Evolutionary conservation across 2,113 vertebrate genomes (phyloP).

Genomic region (Pristiophorus japonicus): DNA sequence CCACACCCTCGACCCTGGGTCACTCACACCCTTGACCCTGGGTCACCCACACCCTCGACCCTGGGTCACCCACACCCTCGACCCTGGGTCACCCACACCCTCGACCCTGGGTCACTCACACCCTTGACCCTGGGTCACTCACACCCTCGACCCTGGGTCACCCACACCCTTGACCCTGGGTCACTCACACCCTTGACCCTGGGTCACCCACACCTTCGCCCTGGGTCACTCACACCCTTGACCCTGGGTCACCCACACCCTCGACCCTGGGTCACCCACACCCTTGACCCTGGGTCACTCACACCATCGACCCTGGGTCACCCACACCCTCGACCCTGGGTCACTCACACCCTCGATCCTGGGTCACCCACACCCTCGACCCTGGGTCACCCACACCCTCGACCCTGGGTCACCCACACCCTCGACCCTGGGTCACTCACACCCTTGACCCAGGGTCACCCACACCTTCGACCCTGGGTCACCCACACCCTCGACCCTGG

Average conservation of each 20-base stretch:
- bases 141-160: background rate
- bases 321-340: background rate
- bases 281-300: background rate
- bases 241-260: background rate
- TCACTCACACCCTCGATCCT: too few species aligned
- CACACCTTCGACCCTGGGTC: background rate
- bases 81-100: background rate
- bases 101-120: background rate
- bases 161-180: background rate
- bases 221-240: background rate
- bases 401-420: background rate
- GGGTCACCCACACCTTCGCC: too few species aligned
- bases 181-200: background rate
- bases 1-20: background rate
- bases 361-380: background rate
- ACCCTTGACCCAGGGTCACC: too few species aligned
- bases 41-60: background rate
- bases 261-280: background rate
- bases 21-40: too few species aligned
- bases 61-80: background rate
- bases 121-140: too few species aligned
- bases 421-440: background rate
- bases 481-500: background rate
- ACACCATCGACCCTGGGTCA: too few species aligned
- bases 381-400: background rate